phyloP scores from a whole-genome alignment of 1,140 invertebrate species.

The Hermetia illucens region DNA sequence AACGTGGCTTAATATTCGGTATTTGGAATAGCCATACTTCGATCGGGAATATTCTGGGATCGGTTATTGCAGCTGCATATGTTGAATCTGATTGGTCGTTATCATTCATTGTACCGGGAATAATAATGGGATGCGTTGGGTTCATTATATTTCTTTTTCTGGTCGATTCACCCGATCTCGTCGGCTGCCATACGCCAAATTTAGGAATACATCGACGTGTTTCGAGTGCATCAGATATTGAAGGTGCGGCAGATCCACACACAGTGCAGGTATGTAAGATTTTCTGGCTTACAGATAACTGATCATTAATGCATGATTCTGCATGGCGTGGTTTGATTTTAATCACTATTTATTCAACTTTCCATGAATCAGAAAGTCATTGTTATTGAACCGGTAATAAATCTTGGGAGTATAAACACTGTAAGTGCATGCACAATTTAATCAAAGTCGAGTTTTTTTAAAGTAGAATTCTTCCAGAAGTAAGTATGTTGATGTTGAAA shows the following conservation, averaged over 20 bases:
- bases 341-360: no score
- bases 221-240: slow-evolving; percentile 22
- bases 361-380: no score
- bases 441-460: no score
- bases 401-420: slow-evolving; percentile 15
- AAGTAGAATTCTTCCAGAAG: no score
- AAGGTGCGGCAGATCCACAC: slow-evolving; percentile 9
- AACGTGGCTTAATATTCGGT: slow-evolving; percentile 85
- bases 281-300: no score
- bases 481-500: no score
- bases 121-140: slow-evolving; percentile 63
- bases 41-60: slow-evolving; percentile 85
- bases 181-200: slow-evolving; percentile 40
- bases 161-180: slow-evolving; percentile 59
- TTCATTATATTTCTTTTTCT: slow-evolving; percentile 78
- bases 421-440: slow-evolving; percentile 35
- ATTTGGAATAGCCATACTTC: slow-evolving; percentile 96
- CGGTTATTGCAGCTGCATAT: slow-evolving; percentile 68
- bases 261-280: no score
- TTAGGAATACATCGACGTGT: slow-evolving; percentile 8
- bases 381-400: no score
- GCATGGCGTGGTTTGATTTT: no score
- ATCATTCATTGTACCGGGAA: slow-evolving; percentile 85
- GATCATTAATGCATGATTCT: no score
- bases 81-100: slow-evolving; percentile 80